Evolutionary conservation across 2,113 vertebrate species (phyloP).

Genomic region (Cnemophilus loriae): DNA sequence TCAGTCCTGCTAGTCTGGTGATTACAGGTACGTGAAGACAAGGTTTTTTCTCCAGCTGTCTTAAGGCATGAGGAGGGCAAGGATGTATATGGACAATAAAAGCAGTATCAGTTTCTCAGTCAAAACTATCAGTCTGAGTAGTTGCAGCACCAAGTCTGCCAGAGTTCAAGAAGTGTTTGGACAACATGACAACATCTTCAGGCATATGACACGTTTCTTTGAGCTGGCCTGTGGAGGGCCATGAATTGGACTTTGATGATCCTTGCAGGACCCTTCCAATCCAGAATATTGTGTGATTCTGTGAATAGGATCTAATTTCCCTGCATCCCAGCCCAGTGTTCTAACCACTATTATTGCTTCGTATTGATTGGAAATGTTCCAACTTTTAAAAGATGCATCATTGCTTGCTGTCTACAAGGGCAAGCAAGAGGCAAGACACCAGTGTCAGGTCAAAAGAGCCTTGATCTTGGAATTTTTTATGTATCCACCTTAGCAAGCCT

Average conservation of each 20-base stretch:
- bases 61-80: not conserved
- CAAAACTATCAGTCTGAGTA: not conserved
- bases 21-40: not conserved
- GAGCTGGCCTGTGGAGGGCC: not conserved
- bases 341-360: not conserved
- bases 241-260: not conserved
- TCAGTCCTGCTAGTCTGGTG: not conserved
- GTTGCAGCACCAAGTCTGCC: not conserved
- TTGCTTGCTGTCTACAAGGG: not conserved
- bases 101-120: not conserved
- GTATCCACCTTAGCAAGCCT: not conserved
- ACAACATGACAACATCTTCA: not conserved
- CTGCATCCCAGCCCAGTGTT: not conserved
- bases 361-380: not conserved
- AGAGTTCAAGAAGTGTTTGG: not conserved
- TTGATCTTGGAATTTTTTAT: not conserved
- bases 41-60: not conserved
- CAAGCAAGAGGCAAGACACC: not conserved
- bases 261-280: not conserved
- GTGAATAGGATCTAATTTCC: not conserved
- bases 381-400: not conserved
- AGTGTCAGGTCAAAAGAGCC: not conserved
- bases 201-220: rapidly evolving
- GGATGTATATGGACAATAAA: not conserved
- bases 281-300: not conserved